Evolutionary conservation across 2,888 invertebrate genomes (phyloP).

Genomic region (Aproaerema taeniolella): DNA sequence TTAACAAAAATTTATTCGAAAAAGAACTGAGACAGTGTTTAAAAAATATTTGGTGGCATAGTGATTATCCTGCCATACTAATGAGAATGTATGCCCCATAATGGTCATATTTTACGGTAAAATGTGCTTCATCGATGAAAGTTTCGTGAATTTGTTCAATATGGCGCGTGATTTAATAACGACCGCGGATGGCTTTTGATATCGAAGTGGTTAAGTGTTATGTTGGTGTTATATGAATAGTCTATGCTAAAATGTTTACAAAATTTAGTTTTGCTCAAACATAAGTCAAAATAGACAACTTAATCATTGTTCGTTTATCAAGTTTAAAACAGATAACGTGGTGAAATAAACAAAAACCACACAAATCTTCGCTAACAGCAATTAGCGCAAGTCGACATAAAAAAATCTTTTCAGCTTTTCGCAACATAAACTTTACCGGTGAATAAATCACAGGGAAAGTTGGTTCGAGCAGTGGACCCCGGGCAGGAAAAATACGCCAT

Average conservation of each 20-base stretch:
- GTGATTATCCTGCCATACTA: too few relatives aligned
- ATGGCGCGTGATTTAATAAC: constrained; percentile 44
- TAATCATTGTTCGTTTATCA: too few relatives aligned
- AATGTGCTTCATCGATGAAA: constrained; percentile 32
- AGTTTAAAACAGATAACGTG: too few relatives aligned
- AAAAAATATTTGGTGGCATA: too few relatives aligned
- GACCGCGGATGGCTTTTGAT: constrained; percentile 26
- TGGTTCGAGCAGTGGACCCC: constrained; percentile 46
- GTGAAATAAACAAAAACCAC: too few relatives aligned
- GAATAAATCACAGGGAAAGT: constrained; percentile 53
- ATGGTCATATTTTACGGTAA: too few relatives aligned
- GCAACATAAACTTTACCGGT: constrained; percentile 52
- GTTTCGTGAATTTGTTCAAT: constrained; percentile 36
- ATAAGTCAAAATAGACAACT: too few relatives aligned
- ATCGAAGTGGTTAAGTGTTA: constrained; percentile 3
- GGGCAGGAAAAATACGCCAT: constrained; percentile 56
- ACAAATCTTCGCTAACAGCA: constrained; percentile 19
- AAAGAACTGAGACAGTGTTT: too few relatives aligned
- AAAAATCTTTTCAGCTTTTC: constrained; percentile 41
- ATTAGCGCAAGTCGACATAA: constrained; percentile 27
- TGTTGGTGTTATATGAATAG: constrained; percentile 9
- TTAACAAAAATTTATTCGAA: too few relatives aligned
- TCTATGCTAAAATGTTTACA: too few relatives aligned
- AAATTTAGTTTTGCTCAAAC: too few relatives aligned
- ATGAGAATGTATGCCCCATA: too few relatives aligned